Evolutionary conservation across 2,797 vertebrate genomes (phyloP).

Genomic region (Clarias laeviceps): DNA sequence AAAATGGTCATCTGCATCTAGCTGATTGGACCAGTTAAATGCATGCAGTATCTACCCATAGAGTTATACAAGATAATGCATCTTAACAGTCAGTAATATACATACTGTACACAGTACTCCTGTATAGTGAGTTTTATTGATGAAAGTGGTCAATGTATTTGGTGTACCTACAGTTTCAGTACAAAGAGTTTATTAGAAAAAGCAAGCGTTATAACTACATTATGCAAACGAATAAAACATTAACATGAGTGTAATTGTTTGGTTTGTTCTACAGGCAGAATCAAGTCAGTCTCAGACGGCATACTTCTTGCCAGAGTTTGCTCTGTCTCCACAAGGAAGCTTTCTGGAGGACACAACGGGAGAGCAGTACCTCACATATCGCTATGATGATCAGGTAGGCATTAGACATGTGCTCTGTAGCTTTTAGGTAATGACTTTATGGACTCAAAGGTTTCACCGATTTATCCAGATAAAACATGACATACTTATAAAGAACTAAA

Average conservation of each 20-base stretch:
- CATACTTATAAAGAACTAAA: neutral
- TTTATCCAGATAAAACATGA: neutral
- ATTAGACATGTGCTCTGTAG: neutral
- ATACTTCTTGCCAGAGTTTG: conserved; percentile 91
- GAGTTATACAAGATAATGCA: no score
- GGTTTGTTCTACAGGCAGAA: conserved; percentile 67
- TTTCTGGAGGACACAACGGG: conserved; percentile 89
- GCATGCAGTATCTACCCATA: neutral
- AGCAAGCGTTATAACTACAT: neutral
- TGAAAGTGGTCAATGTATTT: neutral
- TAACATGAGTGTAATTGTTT: neutral
- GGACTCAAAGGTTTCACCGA: neutral
- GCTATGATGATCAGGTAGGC: conserved; percentile 89
- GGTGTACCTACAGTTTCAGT: neutral
- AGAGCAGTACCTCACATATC: conserved; percentile 88
- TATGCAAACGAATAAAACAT: neutral
- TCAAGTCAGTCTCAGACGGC: conserved; percentile 79
- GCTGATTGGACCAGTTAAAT: no score
- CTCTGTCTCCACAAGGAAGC: conserved; percentile 90
- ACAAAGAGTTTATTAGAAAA: neutral
- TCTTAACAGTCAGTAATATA: neutral
- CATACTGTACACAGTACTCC: neutral
- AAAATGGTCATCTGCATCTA: no score
- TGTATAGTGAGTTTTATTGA: no score
- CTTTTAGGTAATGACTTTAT: neutral